These are phyloP conservation scores for Drosophila picticornis DNA, from an alignment of 2,888 invertebrate species.

Conservation along the genomic window DNA sequence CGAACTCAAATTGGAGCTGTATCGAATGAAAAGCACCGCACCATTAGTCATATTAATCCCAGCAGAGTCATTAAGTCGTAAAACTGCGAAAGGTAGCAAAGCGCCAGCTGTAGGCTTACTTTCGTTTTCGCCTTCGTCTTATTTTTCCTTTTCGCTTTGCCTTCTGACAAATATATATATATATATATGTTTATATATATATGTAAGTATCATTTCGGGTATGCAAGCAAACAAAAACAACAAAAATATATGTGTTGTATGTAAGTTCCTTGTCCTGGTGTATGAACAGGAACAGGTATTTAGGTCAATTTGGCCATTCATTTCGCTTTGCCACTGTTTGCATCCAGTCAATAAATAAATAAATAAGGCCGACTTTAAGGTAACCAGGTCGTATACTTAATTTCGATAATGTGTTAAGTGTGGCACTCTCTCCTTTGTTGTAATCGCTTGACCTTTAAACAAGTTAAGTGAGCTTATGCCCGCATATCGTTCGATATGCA, in stretches of 20 bases:
- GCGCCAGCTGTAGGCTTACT: slow-evolving; percentile 33
- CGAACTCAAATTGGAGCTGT: slow-evolving; percentile 32
- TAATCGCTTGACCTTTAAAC: background rate
- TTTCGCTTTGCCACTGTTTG: slow-evolving; percentile 26
- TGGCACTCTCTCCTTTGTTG: background rate
- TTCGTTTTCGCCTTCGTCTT: background rate
- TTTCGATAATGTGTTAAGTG: slow-evolving; percentile 37
- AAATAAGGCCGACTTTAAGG: slow-evolving; percentile 42
- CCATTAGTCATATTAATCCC: slow-evolving; percentile 82
- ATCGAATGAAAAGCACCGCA: slow-evolving; percentile 68
- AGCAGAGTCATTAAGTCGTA: slow-evolving; percentile 81
- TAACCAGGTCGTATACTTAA: slow-evolving; percentile 44
- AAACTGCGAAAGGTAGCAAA: slow-evolving; percentile 67
- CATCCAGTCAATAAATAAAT: slow-evolving; percentile 46
- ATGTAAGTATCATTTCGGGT: slow-evolving; percentile 45
- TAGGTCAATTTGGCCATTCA: slow-evolving; percentile 39
- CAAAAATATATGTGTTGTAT: background rate
- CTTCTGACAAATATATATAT: slow-evolving; percentile 39
- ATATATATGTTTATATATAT: slow-evolving; percentile 46
- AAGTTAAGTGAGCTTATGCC: background rate
- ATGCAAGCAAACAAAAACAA: slow-evolving; percentile 27
- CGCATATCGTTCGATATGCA: background rate
- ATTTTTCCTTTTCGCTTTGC: slow-evolving; percentile 3
- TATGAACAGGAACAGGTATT: slow-evolving; percentile 34
- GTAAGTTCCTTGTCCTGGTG: background rate